Evolutionary conservation across 2,113 vertebrate species (phyloP), one percentile per base, ranked within the genome.

Genomic region (Gobiocypris rarus): DNA sequence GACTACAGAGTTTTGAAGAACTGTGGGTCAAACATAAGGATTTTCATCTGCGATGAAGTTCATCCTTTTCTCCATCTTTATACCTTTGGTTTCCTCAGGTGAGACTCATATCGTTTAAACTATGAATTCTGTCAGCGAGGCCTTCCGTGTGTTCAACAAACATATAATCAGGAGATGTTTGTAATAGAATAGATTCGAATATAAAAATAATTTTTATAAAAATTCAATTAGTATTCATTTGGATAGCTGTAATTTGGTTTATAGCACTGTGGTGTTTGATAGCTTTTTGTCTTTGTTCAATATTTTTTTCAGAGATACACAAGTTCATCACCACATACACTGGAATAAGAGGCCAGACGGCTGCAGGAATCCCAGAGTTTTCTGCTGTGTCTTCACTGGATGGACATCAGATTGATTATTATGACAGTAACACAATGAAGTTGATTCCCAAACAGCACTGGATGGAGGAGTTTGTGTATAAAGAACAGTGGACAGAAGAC

Each of bases 241-340:
- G 15, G 0, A 17, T 19, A 52, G 5, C 17, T 1, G 24, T 61
- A 2, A 26, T 61, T 61, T 14, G n/a, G 5, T 61, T 61, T 61
- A 58, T 9, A 22, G 26, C 58, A 61, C 24, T 61, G 45, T 28
- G 24, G 24, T 63, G 24, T 14, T 63, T 28, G 1, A 63, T 1
- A 15, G 13, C 10, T 15, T 28, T 28, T 26, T 28, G 4, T 63
- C 17, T 54, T 7, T 54, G 1, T 7, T 7, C 5, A 2, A 52
- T 19, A 0, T 54, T 31, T 54, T 28, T 17, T 9, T 9, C 7
- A 65, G 63, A 3, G 6, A 0, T 9, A 0, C 63, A 67, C 63
- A 34, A 0, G 0, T 34, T 34, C 0, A 17, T 0, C 0, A 19
- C 61, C 31, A 34, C 28, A 34, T 34, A 34, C 41, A 26, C 41